phyloP scores from a whole-genome alignment of 2,888 invertebrate species.

The Crocallis elinguaria region DNA sequence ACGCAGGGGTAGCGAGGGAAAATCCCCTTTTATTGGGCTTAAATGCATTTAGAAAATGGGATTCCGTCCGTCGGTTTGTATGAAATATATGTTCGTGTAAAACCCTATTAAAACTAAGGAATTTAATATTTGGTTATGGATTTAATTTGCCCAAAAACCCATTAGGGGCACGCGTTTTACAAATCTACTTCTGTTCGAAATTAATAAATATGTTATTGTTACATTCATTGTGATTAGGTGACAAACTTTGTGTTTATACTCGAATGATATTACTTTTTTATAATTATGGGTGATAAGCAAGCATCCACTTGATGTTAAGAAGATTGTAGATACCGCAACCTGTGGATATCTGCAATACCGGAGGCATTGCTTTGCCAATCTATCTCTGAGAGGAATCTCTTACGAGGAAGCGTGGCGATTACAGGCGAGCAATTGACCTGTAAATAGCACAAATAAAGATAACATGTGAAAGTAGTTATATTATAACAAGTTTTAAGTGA shows the following conservation, averaged over 20 bases:
- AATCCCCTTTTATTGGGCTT: constrained; percentile 55
- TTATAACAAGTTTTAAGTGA: no score
- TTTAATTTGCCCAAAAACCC: constrained; percentile 49
- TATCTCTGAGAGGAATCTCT: no score
- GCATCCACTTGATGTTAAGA: no score
- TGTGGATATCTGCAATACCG: no score
- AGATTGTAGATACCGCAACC: no score
- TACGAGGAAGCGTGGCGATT: no score
- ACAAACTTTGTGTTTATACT: neutral
- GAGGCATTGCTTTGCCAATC: no score
- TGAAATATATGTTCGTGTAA: constrained; percentile 57
- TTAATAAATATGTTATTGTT: constrained; percentile 10
- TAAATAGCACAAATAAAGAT: no score
- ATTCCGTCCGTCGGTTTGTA: constrained; percentile 61
- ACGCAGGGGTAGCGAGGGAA: constrained; percentile 45
- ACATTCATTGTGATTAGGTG: constrained; percentile 5
- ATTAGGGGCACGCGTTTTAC: constrained; percentile 32
- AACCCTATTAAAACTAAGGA: constrained; percentile 39
- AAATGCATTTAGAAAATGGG: constrained; percentile 71
- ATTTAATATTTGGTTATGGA: constrained; percentile 46
- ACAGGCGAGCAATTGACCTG: no score
- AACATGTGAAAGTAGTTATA: no score
- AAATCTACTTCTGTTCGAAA: constrained; percentile 16
- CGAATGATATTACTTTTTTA: no score
- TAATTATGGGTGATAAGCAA: no score